Evolutionary conservation across 2,113 vertebrate species (phyloP), one percentile per base, ranked within the genome.

Genomic region (Pagrus major): DNA sequence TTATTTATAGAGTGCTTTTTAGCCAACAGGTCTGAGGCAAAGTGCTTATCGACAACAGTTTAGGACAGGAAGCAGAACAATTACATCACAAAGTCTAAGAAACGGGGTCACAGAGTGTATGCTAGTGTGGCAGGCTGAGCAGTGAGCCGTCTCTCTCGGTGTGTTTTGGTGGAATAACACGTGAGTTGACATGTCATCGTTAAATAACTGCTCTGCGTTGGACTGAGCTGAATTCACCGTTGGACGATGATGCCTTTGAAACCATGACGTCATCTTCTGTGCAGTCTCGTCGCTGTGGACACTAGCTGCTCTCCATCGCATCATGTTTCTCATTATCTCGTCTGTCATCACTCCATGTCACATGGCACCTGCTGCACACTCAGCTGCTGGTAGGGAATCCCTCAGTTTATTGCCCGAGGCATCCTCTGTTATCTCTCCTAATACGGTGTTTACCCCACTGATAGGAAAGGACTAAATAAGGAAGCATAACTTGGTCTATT

Each of bases 1-100:
- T 52, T 87, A 72, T 78, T 86, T 82, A 73, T 46, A 46, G 81
- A 29, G 39, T 6, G 65, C 60, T 82, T 84, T 82, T 58, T n/a
- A 83, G 54, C 58, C 44, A 46, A 67, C 64, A 72, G 65, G 51
- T 87, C 56, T 35, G 59, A 78, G n/a, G 73, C 60, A 46, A 60
- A 78, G 74, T 55, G 75, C 46, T 72, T 72, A 90, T 84, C 18
- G 76, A 76, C 65, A 54, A 46, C 59, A 29, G 75, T 70, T 80
- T 49, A 59, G 44, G 67, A 55, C 70, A 67, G 78, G 72, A 86
- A 75, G 44, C 54, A 63, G 78, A 72, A 68, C 81, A 78, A 82
- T 70, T 84, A 73, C 80, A 73, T 81, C 83, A 86, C 74, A 69
- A 37, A 76, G 49, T 39, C 49, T 23, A 68, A n/a, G 69, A 66